These are phyloP conservation scores for Thalassarche chlororhynchos DNA, from an alignment of 2,113 vertebrate species.

Conservation along the genomic window DNA sequence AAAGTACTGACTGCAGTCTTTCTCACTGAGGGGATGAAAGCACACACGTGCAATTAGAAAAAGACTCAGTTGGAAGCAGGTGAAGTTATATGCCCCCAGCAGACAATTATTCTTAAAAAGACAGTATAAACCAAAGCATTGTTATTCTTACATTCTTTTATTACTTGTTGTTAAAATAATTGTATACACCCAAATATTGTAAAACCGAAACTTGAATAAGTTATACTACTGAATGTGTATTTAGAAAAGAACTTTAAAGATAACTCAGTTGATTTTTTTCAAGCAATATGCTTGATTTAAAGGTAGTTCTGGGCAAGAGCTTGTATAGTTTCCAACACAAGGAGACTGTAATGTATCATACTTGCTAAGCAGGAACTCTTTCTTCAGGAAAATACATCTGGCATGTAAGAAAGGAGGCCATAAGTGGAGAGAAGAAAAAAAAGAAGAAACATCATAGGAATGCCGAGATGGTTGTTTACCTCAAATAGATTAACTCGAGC, in stretches of 20 bases:
- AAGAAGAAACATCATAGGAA: not conserved
- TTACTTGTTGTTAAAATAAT: not conserved
- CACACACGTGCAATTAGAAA: not conserved
- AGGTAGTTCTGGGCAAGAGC: not conserved
- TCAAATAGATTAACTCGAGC: not conserved
- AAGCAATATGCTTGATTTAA: not conserved
- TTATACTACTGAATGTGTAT: not conserved
- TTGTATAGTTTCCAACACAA: not conserved
- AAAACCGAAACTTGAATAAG: not conserved
- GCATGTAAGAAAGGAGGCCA: not conserved
- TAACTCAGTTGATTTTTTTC: not conserved
- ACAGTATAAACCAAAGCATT: not conserved
- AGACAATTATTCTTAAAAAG: not conserved
- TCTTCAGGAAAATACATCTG: not conserved
- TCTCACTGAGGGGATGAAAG: not conserved
- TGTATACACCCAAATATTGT: not conserved
- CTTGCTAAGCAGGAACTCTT: not conserved
- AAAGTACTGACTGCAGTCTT: not conserved
- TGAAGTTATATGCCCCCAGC: not conserved
- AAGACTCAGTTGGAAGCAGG: not conserved
- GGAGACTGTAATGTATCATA: not conserved
- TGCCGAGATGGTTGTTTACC: not conserved
- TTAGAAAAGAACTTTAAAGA: not conserved
- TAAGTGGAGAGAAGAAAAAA: not conserved
- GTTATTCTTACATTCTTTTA: not conserved